Percentiles rank a stretch among this genome's conserved stretches.
Conservation (phyloP, 2,113 vertebrate genomes). For the Grammomys dolichurus region DNA sequence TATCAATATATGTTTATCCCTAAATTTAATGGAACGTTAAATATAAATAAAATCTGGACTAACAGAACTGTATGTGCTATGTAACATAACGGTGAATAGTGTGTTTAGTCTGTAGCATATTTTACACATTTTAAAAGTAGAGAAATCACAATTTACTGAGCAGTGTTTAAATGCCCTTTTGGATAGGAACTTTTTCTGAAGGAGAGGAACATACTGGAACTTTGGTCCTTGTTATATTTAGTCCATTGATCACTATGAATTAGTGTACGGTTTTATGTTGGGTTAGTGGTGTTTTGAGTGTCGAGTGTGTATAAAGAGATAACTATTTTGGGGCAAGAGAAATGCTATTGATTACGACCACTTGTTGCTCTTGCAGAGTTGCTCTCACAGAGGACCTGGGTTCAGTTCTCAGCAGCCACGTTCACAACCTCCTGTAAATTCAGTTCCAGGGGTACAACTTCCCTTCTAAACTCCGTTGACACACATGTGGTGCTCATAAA, state of each 20-base stretch:
- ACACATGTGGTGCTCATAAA: not conserved
- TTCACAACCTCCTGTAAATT: not conserved
- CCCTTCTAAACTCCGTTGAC: not conserved
- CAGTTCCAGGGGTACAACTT: not conserved
- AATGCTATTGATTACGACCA: not conserved
- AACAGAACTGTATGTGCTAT: constrained; percentile 15
- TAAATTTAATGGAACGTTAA: constrained; percentile 19
- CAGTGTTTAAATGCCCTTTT: constrained; percentile 14
- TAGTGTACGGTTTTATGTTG: not conserved
- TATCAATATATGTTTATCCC: not conserved
- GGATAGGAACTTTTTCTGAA: constrained; percentile 20
- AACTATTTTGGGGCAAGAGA: not conserved
- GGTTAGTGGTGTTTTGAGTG: not conserved
- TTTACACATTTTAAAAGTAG: not conserved
- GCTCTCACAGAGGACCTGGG: not conserved
- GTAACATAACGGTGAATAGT: not conserved
- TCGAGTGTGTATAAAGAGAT: not conserved
- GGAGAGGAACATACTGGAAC: not conserved
- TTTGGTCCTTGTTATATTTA: not conserved
- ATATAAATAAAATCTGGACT: constrained; percentile 35
- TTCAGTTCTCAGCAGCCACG: not conserved
- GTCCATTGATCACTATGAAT: not conserved
- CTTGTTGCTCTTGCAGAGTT: not conserved
- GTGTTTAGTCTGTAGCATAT: not conserved
- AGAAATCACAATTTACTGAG: not conserved